Evolutionary conservation across 2,797 vertebrate species (phyloP).

Genomic region (Valencia hispanica): DNA sequence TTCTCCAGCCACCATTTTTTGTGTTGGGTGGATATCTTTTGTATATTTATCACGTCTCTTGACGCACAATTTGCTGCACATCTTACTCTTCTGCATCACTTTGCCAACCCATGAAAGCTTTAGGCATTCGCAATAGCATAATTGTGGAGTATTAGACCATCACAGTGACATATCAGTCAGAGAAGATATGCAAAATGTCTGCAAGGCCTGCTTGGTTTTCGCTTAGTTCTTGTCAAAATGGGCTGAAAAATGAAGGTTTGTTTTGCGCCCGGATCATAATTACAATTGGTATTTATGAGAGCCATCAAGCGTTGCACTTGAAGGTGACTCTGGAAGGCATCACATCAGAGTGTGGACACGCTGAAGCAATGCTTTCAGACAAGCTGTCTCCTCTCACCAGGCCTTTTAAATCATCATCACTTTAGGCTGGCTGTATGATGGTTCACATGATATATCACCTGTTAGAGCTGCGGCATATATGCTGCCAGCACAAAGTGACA

Average conservation of each 20-base stretch:
- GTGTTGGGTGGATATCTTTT: slow-evolving; percentile 62
- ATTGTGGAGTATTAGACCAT: slow-evolving; percentile 81
- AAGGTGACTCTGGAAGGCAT: slow-evolving; percentile 80
- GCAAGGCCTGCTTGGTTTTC: slow-evolving; percentile 63
- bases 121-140: slow-evolving; percentile 66
- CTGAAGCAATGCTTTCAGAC: slow-evolving; percentile 78
- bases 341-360: slow-evolving; percentile 63
- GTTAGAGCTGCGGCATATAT: slow-evolving; percentile 57
- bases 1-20: slow-evolving; percentile 59
- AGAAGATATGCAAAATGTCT: slow-evolving; percentile 72
- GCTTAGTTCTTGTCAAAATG: slow-evolving; percentile 71
- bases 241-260: slow-evolving; percentile 69
- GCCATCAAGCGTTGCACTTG: slow-evolving; percentile 78
- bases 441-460: slow-evolving; percentile 74
- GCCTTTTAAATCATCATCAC: slow-evolving; percentile 83
- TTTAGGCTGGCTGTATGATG: slow-evolving; percentile 64
- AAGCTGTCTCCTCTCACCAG: slow-evolving; percentile 71
- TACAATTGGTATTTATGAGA: slow-evolving; percentile 78
- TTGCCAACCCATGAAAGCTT: slow-evolving; percentile 40
- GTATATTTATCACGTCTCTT: slow-evolving; percentile 74
- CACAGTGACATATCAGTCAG: slow-evolving; percentile 76
- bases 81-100: slow-evolving; percentile 50
- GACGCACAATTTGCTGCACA: slow-evolving; percentile 58
- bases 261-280: slow-evolving; percentile 76
- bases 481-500: slow-evolving; percentile 60